Percentiles rank a stretch among this genome's conserved stretches.
These are phyloP conservation scores for Notocelia uddmanniana DNA, from an alignment of 2,888 invertebrate genomes.

Conservation along the genomic window DNA sequence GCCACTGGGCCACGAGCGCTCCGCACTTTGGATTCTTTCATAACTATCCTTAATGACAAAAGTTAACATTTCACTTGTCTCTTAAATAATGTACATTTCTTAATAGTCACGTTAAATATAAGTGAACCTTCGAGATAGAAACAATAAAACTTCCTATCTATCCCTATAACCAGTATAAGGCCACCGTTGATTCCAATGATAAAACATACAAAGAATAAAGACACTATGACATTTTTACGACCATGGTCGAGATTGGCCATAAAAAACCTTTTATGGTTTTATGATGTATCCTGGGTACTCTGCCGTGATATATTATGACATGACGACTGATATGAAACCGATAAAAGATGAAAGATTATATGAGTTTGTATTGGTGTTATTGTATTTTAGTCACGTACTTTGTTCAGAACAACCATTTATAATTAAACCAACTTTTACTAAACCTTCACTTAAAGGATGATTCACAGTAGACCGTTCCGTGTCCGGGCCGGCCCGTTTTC, in stretches of 20 bases:
- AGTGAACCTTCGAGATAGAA: neutral
- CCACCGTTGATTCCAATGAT: conserved; percentile 23
- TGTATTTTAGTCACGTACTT: neutral
- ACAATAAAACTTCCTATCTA: neutral
- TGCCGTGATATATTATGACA: conserved; percentile 35
- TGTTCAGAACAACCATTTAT: too few relatives aligned
- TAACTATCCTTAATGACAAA: too few relatives aligned
- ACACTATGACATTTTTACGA: conserved; percentile 37
- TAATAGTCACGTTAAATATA: too few relatives aligned
- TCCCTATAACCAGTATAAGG: conserved; percentile 1
- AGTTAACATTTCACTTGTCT: too few relatives aligned
- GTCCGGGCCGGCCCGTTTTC: too few relatives aligned
- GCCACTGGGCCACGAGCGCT: too few relatives aligned
- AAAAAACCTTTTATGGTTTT: conserved; percentile 45
- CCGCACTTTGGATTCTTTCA: too few relatives aligned
- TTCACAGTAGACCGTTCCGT: too few relatives aligned
- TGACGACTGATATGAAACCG: conserved; percentile 30
- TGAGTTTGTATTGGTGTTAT: conserved; percentile 1
- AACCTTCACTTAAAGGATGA: too few relatives aligned
- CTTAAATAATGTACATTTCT: too few relatives aligned
- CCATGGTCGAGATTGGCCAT: conserved; percentile 32
- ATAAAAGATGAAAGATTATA: conserved; percentile 22
- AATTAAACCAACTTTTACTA: too few relatives aligned
- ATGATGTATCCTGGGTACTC: conserved; percentile 29
- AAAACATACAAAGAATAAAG: conserved; percentile 39